phyloP scores from a whole-genome alignment of 2,888 invertebrate species.

The Timema cristinae region DNA sequence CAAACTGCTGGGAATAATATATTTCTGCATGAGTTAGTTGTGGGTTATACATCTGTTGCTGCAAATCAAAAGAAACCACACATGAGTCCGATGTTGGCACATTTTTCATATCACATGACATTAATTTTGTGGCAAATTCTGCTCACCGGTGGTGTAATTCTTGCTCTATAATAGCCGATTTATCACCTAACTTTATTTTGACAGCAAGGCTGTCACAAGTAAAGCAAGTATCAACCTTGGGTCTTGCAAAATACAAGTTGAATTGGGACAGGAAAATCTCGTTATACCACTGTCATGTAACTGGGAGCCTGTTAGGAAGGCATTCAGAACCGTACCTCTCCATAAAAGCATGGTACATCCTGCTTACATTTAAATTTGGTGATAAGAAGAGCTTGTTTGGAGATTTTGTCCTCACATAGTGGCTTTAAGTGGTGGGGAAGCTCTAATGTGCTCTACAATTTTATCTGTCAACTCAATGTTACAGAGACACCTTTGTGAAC shows the following conservation, averaged over 20 bases:
- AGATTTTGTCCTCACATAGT: neutral
- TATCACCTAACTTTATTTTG: neutral
- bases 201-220: neutral
- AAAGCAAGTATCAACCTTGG: neutral
- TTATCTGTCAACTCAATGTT: neutral
- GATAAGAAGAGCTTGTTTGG: neutral
- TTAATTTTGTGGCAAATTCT: neutral
- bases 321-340: neutral
- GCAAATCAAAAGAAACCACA: conserved; percentile 5
- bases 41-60: conserved; percentile 8
- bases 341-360: neutral
- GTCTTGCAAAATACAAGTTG: neutral
- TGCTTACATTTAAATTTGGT: conserved; percentile 1
- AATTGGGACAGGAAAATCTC: neutral
- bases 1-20: neutral
- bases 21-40: neutral
- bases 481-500: neutral
- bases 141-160: neutral
- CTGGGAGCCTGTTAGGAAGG: neutral
- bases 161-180: neutral
- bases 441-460: neutral
- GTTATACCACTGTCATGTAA: neutral
- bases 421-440: neutral
- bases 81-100: neutral
- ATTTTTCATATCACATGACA: conserved; percentile 6